Evolutionary conservation across 2,888 invertebrate species (phyloP).

Genomic region (Acanthosoma haemorrhoidale): DNA sequence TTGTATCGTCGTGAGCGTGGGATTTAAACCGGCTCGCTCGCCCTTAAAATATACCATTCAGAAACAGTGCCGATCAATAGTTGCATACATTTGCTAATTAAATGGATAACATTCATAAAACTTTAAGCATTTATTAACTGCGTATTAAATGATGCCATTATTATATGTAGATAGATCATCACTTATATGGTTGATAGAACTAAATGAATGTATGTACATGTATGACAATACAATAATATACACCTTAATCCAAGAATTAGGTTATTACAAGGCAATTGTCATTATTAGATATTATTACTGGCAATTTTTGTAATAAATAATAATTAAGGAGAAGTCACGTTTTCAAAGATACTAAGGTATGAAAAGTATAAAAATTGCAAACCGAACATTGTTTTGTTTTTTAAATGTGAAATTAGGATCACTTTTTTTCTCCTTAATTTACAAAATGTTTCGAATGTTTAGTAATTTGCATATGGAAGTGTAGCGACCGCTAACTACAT

Average conservation of each 20-base stretch:
- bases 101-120: too few relatives aligned
- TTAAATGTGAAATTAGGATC: neutral
- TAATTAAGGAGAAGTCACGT: neutral
- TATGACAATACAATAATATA: slow-evolving; percentile 35
- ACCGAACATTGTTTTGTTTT: neutral
- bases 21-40: too few relatives aligned
- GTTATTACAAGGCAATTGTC: slow-evolving; percentile 34
- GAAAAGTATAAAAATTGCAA: neutral
- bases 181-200: neutral
- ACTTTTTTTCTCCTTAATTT: slow-evolving; percentile 17
- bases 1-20: too few relatives aligned
- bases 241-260: slow-evolving; percentile 29
- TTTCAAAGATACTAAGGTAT: slow-evolving; percentile 3
- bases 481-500: too few relatives aligned
- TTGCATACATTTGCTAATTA: too few relatives aligned
- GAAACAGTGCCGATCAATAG: too few relatives aligned
- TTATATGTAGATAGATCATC: too few relatives aligned
- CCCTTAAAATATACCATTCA: too few relatives aligned
- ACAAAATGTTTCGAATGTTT: slow-evolving; percentile 28
- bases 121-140: too few relatives aligned
- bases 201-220: neutral
- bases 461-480: slow-evolving; percentile 11
- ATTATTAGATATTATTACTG: slow-evolving; percentile 35
- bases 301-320: slow-evolving; percentile 19
- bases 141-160: too few relatives aligned